These are phyloP conservation scores for Zosterops lateralis DNA, from an alignment of 2,113 vertebrate genomes.

Conservation along the genomic window DNA sequence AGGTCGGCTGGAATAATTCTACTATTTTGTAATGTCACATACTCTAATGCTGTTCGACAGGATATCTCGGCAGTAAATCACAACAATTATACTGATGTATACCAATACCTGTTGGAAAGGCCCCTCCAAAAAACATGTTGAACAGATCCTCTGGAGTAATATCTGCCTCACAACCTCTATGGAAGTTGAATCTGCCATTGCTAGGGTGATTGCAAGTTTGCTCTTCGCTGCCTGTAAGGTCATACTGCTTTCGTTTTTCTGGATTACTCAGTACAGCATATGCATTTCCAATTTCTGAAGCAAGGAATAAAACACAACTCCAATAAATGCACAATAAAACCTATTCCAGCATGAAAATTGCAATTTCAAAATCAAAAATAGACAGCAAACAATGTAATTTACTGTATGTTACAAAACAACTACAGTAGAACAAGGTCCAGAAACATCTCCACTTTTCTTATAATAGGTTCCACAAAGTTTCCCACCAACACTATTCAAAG, in stretches of 20 bases:
- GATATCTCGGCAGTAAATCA: background rate
- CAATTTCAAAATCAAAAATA: background rate
- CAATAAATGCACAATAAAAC: background rate
- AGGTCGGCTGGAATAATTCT: background rate
- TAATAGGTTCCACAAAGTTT: background rate
- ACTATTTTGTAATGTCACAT: background rate
- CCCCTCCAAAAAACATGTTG: constrained; percentile 97
- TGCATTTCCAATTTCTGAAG: constrained; percentile 92
- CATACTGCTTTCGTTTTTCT: constrained; percentile 93
- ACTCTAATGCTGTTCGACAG: background rate
- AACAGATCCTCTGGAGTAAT: constrained; percentile 97
- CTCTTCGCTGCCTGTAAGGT: constrained; percentile 89
- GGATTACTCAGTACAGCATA: constrained; percentile 95
- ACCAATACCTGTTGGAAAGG: constrained; percentile 89
- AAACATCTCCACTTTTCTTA: background rate
- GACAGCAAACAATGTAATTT: background rate
- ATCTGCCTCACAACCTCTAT: constrained; percentile 92
- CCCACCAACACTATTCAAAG: background rate
- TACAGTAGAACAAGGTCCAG: background rate
- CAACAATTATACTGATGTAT: background rate
- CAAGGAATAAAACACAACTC: constrained; percentile 16
- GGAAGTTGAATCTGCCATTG: constrained; percentile 90
- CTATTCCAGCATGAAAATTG: background rate
- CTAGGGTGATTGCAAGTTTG: constrained; percentile 80
- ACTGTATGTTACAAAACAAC: background rate